A percentile compares a stretch with the other conserved stretches of the same genome.
Evolutionary conservation across 2,888 invertebrate genomes (phyloP).

Genomic region (Leptinotarsa rubiginosa): DNA sequence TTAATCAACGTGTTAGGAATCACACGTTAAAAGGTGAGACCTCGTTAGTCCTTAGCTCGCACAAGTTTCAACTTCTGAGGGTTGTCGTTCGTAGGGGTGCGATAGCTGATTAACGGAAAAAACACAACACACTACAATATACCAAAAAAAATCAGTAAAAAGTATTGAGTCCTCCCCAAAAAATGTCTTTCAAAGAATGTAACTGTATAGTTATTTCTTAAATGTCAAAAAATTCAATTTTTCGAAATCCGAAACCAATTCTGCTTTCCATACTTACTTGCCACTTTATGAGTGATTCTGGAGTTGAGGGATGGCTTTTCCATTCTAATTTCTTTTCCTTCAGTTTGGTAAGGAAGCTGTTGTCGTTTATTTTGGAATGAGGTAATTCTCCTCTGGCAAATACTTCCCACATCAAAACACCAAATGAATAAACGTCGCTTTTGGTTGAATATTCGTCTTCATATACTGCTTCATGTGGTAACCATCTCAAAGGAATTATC

Average conservation of each 20-base stretch:
- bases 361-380: conserved; percentile 81
- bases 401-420: conserved; percentile 91
- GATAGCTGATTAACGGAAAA: no score
- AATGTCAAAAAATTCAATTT: background rate
- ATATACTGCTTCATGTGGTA: conserved; percentile 88
- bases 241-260: background rate
- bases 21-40: no score
- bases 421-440: conserved; percentile 93
- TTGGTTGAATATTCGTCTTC: conserved; percentile 93
- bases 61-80: no score
- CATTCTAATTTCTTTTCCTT: conserved; percentile 76
- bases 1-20: no score
- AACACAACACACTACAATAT: no score
- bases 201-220: conserved; percentile 15
- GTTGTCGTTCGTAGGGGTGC: no score
- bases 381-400: conserved; percentile 84
- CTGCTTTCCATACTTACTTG: conserved; percentile 62
- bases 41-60: no score
- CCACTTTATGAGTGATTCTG: conserved; percentile 72
- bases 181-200: no score
- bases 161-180: no score
- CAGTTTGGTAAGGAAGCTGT: conserved; percentile 75
- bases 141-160: no score
- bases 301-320: conserved; percentile 75
- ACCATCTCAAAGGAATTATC: conserved; percentile 90